Base-by-base conservation (phyloP, 2,888 invertebrate genomes). In the Phytoseiulus persimilis region DNA sequence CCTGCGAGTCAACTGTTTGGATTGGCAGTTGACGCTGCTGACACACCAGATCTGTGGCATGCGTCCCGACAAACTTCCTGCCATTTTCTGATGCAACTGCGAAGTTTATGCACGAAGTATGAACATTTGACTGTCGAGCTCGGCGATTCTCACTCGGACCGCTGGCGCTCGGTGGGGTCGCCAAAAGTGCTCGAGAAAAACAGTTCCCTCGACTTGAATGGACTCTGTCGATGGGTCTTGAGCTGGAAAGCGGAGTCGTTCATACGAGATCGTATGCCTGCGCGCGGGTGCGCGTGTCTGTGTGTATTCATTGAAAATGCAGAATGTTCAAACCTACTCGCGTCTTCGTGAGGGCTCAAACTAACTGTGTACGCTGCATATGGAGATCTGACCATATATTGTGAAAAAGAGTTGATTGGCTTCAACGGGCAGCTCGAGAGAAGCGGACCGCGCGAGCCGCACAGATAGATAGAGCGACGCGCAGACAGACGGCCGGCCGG, bases 361-460 rank as follows among this genome's bases (percentile, higher is more conserved):
- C 65, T 23, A 65, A 18, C 65, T 3, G 18, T 65, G 65, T 65
- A 18, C 65, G 65, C 65, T 65, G 65, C 65, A 65, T 65, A 65
- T 65, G 65, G 65, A 65, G 65, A 65, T 65, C 65, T 65, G 65
- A 65, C 65, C 65, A 65, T 65, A 65, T 65, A 65, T 65, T 65
- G 65, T 65, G 65, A 65, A 65, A 28, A 65, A 65, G 65, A 65
- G 65, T 65, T 65, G 65, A 65, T 65, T 65, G 65, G 65, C 65
- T 65, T 23, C 5, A 65, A 28, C 65, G 18, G 18, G 65, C 23
- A 28, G 65, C 65, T 65, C 39, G 5, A 39, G 39, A 39, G 39
- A 28, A 65, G 46, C 46, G 46, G 46, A 11, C 46, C 46, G 46
- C 9, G 46, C 46, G 46, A 46, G 46, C 6, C 6, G 46, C 65